These are phyloP conservation scores for Manis crassicaudata DNA, from an alignment of 2,797 vertebrate species.

Conservation along the genomic window DNA sequence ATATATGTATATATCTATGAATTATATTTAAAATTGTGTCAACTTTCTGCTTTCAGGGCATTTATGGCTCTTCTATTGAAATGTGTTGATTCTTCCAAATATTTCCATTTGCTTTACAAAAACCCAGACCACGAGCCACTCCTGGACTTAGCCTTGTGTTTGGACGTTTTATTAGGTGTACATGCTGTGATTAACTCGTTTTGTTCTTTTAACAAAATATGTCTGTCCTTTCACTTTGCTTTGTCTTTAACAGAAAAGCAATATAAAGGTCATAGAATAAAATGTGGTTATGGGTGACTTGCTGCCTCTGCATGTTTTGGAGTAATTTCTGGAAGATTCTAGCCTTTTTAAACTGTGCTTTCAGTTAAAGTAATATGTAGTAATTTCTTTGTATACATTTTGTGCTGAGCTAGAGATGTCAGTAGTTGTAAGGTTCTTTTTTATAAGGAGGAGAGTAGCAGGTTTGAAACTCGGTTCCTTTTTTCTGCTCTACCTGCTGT, in stretches of 20 bases:
- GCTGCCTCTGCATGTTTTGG: slow-evolving; percentile 66
- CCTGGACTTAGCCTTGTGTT: neutral
- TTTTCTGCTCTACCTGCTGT: neutral
- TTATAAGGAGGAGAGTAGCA: slow-evolving; percentile 18
- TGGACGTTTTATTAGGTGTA: slow-evolving; percentile 30
- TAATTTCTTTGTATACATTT: slow-evolving; percentile 36
- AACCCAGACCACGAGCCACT: neutral
- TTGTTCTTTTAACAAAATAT: slow-evolving; percentile 59
- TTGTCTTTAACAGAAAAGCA: slow-evolving; percentile 66
- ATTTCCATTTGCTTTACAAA: slow-evolving; percentile 63
- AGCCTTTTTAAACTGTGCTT: slow-evolving; percentile 32
- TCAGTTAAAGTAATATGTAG: slow-evolving; percentile 35
- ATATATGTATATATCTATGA: slow-evolving; percentile 89
- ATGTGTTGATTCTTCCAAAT: slow-evolving; percentile 28
- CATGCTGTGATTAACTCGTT: slow-evolving; percentile 60
- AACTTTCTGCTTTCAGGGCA: slow-evolving; percentile 81
- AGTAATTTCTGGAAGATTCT: slow-evolving; percentile 48
- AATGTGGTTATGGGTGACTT: slow-evolving; percentile 58
- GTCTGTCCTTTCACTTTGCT: slow-evolving; percentile 58
- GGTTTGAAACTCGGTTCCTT: neutral
- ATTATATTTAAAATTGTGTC: slow-evolving; percentile 92
- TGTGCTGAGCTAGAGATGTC: neutral
- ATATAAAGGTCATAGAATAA: slow-evolving; percentile 72
- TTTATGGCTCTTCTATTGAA: slow-evolving; percentile 52
- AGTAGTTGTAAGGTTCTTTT: neutral